These are phyloP conservation scores for Lethocerus indicus DNA, from an alignment of 1,140 invertebrate genomes.

Conservation along the genomic window DNA sequence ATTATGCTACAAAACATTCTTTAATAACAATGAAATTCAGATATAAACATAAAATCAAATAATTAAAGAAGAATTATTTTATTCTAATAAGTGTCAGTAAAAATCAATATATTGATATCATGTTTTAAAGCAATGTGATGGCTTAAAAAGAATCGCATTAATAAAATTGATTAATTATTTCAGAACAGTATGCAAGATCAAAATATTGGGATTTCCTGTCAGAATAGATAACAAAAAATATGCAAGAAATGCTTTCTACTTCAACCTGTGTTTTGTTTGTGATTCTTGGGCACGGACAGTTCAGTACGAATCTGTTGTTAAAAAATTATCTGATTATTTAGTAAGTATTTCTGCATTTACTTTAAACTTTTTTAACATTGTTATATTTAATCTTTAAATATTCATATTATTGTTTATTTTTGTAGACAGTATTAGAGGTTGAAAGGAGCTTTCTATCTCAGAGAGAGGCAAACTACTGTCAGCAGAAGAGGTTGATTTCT, in stretches of 20 bases:
- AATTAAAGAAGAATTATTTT: too few relatives aligned
- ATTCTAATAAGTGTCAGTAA: too few relatives aligned
- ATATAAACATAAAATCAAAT: too few relatives aligned
- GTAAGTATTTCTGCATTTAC: constrained; percentile 29
- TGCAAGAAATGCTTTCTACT: constrained; percentile 83
- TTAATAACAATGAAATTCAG: too few relatives aligned
- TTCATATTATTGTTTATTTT: constrained; percentile 12
- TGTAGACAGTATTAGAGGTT: constrained; percentile 59
- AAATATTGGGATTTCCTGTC: constrained; percentile 87
- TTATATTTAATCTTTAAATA: too few relatives aligned
- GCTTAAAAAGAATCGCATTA: too few relatives aligned
- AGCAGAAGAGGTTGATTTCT: constrained; percentile 38
- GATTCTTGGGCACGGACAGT: constrained; percentile 72
- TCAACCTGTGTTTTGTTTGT: constrained; percentile 92
- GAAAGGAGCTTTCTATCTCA: constrained; percentile 63
- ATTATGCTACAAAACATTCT: too few relatives aligned
- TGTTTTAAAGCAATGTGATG: too few relatives aligned
- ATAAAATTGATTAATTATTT: too few relatives aligned
- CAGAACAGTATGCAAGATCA: constrained; percentile 63
- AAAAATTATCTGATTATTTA: constrained; percentile 82
- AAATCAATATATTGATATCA: too few relatives aligned
- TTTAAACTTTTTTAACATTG: constrained; percentile 1
- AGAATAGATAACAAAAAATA: constrained; percentile 79
- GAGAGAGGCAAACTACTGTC: constrained; percentile 34
- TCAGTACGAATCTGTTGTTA: constrained; percentile 84